phyloP scores from a whole-genome alignment of 2,888 invertebrate genomes.

The Eutolmus rufibarbis region DNA sequence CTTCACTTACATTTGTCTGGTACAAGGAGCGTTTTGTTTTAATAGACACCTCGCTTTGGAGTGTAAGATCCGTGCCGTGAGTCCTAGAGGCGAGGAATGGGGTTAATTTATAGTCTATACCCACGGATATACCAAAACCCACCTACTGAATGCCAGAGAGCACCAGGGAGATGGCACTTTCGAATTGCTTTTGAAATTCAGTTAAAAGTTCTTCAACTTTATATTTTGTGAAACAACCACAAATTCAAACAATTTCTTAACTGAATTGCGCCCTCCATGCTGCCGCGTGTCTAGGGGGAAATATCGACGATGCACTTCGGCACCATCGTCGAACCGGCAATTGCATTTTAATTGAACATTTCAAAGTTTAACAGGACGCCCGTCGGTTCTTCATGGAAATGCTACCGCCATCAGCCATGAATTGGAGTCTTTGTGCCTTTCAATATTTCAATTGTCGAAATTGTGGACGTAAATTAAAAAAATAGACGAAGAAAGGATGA shows the following conservation, averaged over 20 bases:
- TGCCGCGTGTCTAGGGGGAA: neutral
- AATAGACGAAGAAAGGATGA: neutral
- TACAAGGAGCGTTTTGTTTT: neutral
- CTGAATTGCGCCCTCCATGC: neutral
- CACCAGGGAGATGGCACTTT: neutral
- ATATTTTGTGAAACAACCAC: neutral
- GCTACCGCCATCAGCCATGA: neutral
- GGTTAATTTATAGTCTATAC: neutral
- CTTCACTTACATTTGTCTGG: neutral
- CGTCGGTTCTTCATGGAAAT: neutral
- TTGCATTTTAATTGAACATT: neutral
- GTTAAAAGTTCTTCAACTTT: slow-evolving; percentile 10
- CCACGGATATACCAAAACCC: neutral
- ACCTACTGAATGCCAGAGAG: neutral
- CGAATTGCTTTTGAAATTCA: slow-evolving; percentile 10
- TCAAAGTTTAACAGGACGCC: neutral
- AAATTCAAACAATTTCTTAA: slow-evolving; percentile 18
- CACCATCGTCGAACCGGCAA: neutral
- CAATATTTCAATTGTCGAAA: neutral
- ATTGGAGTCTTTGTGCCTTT: neutral
- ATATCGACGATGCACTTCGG: neutral
- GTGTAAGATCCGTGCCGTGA: neutral
- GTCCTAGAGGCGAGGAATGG: neutral
- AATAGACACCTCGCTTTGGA: neutral
- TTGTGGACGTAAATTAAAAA: neutral